These are phyloP conservation scores for Neria commutata DNA, from an alignment of 2,888 invertebrate genomes.

Conservation along the genomic window DNA sequence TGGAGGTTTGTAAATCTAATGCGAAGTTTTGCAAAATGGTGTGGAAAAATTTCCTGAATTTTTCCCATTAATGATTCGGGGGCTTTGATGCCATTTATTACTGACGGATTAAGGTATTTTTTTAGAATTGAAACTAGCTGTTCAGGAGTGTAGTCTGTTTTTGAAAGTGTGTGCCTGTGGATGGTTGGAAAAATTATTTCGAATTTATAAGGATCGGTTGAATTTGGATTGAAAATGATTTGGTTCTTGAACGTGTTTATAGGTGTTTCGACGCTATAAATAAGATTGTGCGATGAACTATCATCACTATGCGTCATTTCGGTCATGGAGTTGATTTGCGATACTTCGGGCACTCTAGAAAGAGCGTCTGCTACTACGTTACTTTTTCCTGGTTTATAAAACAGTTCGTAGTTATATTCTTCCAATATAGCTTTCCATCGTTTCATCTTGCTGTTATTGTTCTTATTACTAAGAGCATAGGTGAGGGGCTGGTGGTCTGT, in stretches of 20 bases:
- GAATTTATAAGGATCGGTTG: conserved; percentile 13
- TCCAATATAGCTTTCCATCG: conserved; percentile 23
- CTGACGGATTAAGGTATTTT: conserved; percentile 9
- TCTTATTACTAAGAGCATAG: conserved; percentile 3
- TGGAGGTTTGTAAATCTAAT: background rate
- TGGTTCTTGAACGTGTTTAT: conserved; percentile 28
- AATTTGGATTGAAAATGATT: too few relatives aligned
- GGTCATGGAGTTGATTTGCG: conserved; percentile 11
- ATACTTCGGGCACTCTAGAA: conserved; percentile 11
- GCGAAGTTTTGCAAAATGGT: background rate
- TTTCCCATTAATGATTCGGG: conserved; percentile 1
- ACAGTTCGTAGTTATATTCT: conserved; percentile 31
- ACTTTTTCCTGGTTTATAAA: conserved; percentile 45
- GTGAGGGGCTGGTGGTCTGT: conserved; percentile 21
- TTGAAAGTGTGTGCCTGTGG: conserved; percentile 13
- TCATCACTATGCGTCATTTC: conserved; percentile 22
- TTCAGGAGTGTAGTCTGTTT: too few relatives aligned
- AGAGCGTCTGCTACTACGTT: conserved; percentile 41
- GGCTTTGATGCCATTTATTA: background rate
- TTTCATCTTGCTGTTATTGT: conserved; percentile 21
- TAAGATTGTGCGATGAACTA: conserved; percentile 23
- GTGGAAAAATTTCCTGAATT: conserved; percentile 2
- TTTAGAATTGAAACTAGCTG: conserved; percentile 3
- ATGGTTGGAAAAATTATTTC: conserved; percentile 11
- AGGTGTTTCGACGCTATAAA: conserved; percentile 15